These are phyloP conservation scores for Poliocrania exsul DNA, from an alignment of 2,797 vertebrate genomes.

Conservation along the genomic window DNA sequence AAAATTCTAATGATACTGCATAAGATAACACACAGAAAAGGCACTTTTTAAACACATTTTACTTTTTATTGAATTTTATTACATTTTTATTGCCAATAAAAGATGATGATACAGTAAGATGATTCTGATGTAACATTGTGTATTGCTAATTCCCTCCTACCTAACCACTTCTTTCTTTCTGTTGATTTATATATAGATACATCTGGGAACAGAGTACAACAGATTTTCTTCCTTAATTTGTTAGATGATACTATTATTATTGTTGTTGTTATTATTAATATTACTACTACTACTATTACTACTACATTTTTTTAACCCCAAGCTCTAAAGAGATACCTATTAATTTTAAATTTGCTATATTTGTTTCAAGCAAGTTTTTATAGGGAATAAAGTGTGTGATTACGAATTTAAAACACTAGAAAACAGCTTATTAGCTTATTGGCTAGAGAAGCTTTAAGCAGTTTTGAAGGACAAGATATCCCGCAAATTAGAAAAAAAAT, in stretches of 20 bases:
- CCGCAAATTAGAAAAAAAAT: neutral
- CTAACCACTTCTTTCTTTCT: neutral
- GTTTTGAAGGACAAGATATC: neutral
- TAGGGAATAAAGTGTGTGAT: neutral
- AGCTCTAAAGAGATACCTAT: neutral
- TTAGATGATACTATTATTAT: neutral
- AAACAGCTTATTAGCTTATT: neutral
- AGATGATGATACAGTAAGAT: neutral
- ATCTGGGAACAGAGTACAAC: neutral
- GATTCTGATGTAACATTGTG: neutral
- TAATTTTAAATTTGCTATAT: neutral
- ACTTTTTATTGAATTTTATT: conserved; percentile 24
- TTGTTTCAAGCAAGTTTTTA: neutral
- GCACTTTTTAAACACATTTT: conserved; percentile 13
- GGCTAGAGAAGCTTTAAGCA: neutral
- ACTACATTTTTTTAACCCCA: neutral
- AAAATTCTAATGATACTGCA: neutral
- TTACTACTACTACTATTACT: neutral
- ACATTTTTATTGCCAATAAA: conserved; percentile 32
- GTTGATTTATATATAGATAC: neutral
- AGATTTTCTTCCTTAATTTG: neutral
- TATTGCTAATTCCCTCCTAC: neutral
- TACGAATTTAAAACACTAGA: neutral
- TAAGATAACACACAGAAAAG: neutral
- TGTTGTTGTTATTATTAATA: neutral